phyloP scores from a whole-genome alignment of 2,113 vertebrate genomes.

The Isichthys henryi region DNA sequence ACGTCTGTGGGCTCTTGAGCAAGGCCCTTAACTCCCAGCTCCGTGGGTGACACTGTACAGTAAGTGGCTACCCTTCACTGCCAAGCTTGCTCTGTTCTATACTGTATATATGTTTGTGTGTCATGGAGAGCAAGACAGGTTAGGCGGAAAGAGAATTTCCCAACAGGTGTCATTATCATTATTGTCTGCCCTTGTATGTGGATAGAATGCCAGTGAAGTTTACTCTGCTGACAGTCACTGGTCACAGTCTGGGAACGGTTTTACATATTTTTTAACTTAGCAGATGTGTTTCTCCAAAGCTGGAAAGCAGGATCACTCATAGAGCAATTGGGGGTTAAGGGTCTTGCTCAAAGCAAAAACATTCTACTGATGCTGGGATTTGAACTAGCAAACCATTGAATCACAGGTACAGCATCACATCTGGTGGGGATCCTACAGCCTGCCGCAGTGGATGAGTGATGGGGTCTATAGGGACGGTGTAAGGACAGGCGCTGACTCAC shows the following conservation, averaged over 20 bases:
- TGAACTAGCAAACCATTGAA: background rate
- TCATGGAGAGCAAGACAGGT: background rate
- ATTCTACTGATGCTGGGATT: background rate
- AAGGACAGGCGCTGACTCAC: slow-evolving; percentile 38
- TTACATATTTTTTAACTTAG: background rate
- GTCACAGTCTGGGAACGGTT: background rate
- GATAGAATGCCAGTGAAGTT: background rate
- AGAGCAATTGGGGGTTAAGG: background rate
- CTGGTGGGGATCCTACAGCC: fast-evolving
- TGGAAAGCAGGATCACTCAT: background rate
- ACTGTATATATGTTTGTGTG: no score
- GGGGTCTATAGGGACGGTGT: background rate
- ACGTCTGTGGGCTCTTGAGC: no score
- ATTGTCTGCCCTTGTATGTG: background rate
- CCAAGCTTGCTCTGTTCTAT: no score
- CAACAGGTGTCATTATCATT: background rate
- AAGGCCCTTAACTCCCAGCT: no score
- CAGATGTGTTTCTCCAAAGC: background rate
- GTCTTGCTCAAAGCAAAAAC: background rate
- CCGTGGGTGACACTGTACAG: no score
- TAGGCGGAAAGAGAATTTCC: background rate
- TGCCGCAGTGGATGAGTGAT: background rate
- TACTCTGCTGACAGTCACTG: background rate
- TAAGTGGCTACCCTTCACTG: no score
- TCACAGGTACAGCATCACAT: background rate